Evolutionary conservation across 2,888 invertebrate species (phyloP).

Genomic region (Allacma fusca): DNA sequence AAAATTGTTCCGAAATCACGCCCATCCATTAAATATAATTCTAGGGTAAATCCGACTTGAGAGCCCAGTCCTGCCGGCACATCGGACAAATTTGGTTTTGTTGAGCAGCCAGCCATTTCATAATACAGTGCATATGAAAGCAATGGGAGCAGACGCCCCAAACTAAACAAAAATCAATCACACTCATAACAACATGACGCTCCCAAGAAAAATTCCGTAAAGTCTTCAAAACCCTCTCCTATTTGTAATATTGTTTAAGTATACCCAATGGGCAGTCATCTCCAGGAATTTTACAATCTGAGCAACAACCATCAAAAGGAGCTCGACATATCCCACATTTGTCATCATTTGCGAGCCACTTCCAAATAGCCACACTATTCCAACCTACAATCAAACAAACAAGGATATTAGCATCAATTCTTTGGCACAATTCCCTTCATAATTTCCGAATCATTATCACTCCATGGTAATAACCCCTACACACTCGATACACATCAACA

Average conservation of each 20-base stretch:
- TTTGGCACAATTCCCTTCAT: no score
- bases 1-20: no score
- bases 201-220: no score
- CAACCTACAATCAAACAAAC: constrained; percentile 69
- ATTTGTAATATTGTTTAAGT: no score
- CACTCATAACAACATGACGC: no score
- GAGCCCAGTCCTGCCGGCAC: constrained; percentile 95
- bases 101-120: constrained; percentile 97
- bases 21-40: no score
- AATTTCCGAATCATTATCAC: background rate
- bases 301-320: constrained; percentile 98
- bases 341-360: constrained; percentile 99
- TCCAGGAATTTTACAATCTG: constrained; percentile 96
- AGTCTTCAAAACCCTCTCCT: no score
- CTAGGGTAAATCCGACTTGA: constrained; percentile 76
- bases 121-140: constrained; percentile 99
- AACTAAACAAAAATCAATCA: constrained; percentile 68
- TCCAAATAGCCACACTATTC: constrained; percentile 97
- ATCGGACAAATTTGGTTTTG: constrained; percentile 80
- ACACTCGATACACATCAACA: no score
- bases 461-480: no score
- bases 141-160: constrained; percentile 99
- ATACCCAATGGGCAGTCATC: constrained; percentile 94
- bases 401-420: no score
- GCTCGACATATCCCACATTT: constrained; percentile 99